Percentiles rank a stretch among this genome's conserved stretches.
Evolutionary conservation across 2,113 vertebrate species (phyloP).

Genomic region (Thunnus thynnus): DNA sequence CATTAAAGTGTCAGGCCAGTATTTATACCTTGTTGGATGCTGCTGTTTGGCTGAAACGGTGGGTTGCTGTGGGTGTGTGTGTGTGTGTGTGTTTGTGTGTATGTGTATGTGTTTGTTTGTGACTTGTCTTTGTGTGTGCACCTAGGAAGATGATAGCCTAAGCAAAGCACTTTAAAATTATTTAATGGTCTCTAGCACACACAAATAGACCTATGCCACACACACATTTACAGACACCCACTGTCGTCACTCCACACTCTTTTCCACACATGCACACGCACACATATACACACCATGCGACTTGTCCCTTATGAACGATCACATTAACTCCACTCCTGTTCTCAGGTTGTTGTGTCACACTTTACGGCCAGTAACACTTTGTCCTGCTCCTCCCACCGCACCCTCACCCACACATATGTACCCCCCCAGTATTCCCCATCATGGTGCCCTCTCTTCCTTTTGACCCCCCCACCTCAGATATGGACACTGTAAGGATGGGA

Average conservation of each 20-base stretch:
- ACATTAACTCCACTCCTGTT: conserved; percentile 88
- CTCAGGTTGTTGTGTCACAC: conserved; percentile 85
- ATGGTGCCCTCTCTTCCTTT: conserved; percentile 84
- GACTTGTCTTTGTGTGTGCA: background rate
- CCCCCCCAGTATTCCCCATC: conserved; percentile 69
- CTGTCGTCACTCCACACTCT: conserved; percentile 29
- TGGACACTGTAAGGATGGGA: conserved; percentile 91
- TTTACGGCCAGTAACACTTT: conserved; percentile 91
- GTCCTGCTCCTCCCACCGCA: conserved; percentile 69
- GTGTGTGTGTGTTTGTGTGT: conserved; percentile 38
- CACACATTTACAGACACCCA: conserved; percentile 49
- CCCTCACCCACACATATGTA: conserved; percentile 51
- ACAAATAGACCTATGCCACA: conserved; percentile 22
- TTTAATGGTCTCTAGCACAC: conserved; percentile 87
- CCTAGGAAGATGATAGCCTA: conserved; percentile 87
- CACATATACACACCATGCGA: conserved; percentile 61
- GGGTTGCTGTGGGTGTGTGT: conserved; percentile 30
- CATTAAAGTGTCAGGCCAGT: conserved; percentile 98
- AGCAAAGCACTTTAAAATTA: conserved; percentile 91
- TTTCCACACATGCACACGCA: conserved; percentile 18
- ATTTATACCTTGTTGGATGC: conserved; percentile 89
- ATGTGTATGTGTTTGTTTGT: conserved; percentile 23
- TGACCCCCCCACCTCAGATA: conserved; percentile 89
- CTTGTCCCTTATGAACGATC: conserved; percentile 90
- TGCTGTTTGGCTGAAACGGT: conserved; percentile 66